Conservation (phyloP, 2,113 vertebrate genomes). For the Malurus melanocephalus region DNA sequence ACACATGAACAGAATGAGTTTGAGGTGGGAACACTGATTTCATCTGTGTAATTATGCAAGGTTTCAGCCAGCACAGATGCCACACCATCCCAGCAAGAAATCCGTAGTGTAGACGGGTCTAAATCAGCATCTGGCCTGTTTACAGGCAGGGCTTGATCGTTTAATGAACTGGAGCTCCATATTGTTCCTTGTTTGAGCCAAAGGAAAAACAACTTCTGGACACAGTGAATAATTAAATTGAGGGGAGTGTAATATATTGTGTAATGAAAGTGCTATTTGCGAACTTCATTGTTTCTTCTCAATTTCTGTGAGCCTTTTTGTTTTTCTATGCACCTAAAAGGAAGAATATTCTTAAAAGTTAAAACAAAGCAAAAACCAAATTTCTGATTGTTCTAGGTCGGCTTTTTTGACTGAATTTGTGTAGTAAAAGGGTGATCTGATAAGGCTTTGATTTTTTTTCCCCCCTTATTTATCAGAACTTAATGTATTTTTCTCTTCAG, state of each 20-base stretch:
- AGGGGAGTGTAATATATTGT: not conserved
- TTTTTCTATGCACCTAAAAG: not conserved
- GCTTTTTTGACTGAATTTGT: not conserved
- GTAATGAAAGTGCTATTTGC: not conserved
- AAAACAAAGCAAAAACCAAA: not conserved
- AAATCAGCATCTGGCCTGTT: not conserved
- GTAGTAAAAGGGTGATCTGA: not conserved
- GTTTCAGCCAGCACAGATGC: not conserved
- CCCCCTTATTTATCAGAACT: not conserved
- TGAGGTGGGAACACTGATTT: not conserved
- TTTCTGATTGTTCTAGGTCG: not conserved
- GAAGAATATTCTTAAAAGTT: not conserved
- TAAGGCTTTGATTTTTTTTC: not conserved
- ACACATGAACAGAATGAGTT: not conserved
- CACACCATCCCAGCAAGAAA: not conserved
- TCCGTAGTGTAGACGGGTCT: not conserved
- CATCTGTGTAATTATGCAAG: fast-evolving
- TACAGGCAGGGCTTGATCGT: fast-evolving
- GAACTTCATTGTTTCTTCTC: not conserved
- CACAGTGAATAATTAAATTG: not conserved
- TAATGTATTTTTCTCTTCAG: not conserved
- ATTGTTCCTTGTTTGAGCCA: not conserved
- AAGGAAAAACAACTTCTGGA: not conserved
- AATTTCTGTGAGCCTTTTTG: fast-evolving
- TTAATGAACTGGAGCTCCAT: not conserved